Conservation (phyloP, 2,797 vertebrate species). For the Sebastes baramenuke region DNA sequence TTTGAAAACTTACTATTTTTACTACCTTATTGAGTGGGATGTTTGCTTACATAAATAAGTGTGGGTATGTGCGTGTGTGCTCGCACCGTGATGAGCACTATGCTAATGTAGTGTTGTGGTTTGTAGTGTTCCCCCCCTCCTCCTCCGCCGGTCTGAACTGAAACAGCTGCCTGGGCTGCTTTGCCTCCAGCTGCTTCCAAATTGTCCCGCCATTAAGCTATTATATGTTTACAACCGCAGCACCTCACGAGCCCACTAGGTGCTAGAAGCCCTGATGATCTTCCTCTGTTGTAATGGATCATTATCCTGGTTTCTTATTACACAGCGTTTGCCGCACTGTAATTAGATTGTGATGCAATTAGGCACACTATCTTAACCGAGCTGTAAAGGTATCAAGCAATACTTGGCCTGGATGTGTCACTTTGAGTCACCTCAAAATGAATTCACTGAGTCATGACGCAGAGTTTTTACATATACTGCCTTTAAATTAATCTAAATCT, state of each 20-base stretch:
- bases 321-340: conserved; percentile 36
- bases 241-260: conserved; percentile 77
- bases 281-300: conserved; percentile 62
- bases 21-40: conserved; percentile 15
- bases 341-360: conserved; percentile 57
- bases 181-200: conserved; percentile 89
- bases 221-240: conserved; percentile 88
- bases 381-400: conserved; percentile 29
- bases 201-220: conserved; percentile 90
- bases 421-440: not conserved
- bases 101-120: conserved; percentile 53
- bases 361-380: conserved; percentile 32
- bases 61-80: conserved; percentile 9
- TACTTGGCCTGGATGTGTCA: conserved; percentile 37
- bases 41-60: conserved; percentile 24
- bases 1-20: not conserved
- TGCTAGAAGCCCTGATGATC: conserved; percentile 65
- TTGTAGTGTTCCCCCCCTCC: not conserved
- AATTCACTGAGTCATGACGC: not conserved
- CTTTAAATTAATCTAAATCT: not conserved
- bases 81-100: conserved; percentile 25
- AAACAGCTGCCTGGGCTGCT: conserved; percentile 88
- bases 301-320: conserved; percentile 65
- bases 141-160: conserved; percentile 60
- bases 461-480: not conserved